Conservation (phyloP, 2,113 vertebrate genomes). For the Grallaria varia region DNA sequence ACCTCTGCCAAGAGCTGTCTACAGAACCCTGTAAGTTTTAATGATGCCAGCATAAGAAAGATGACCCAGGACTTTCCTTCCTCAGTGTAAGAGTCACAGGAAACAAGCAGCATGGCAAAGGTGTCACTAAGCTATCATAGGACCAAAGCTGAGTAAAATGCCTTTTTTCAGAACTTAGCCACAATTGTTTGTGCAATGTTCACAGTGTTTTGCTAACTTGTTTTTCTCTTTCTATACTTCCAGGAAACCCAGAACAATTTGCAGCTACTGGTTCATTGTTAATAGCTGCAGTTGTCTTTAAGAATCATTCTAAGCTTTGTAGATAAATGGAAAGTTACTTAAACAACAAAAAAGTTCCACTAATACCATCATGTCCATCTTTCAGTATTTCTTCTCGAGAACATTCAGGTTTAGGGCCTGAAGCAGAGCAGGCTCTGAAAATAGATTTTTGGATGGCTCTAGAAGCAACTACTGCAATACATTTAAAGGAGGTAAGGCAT, state of each 20-base stretch:
- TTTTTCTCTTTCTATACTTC: not conserved
- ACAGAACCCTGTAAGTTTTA: not conserved
- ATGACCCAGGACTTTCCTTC: not conserved
- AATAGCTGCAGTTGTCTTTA: conserved; percentile 16
- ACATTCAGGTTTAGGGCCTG: conserved; percentile 26
- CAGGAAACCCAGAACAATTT: not conserved
- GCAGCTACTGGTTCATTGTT: not conserved
- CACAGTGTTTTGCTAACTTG: not conserved
- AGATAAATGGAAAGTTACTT: conserved; percentile 24
- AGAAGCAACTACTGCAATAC: not conserved
- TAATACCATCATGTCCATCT: not conserved
- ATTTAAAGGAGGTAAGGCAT: not conserved
- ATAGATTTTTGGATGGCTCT: not conserved
- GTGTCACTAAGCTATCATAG: not conserved
- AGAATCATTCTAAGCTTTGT: conserved; percentile 10
- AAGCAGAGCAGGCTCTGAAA: conserved; percentile 40
- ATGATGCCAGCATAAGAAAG: not conserved
- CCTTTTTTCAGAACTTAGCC: not conserved
- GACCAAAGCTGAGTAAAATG: not conserved
- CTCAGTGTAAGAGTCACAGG: not conserved
- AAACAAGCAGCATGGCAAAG: not conserved
- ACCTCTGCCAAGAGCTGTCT: not conserved
- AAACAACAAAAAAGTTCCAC: not conserved
- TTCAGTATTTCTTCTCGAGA: conserved; percentile 16
- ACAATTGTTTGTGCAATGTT: not conserved